Evolutionary conservation across 2,797 vertebrate genomes (phyloP).

Genomic region (Craterocephalus amniculus): DNA sequence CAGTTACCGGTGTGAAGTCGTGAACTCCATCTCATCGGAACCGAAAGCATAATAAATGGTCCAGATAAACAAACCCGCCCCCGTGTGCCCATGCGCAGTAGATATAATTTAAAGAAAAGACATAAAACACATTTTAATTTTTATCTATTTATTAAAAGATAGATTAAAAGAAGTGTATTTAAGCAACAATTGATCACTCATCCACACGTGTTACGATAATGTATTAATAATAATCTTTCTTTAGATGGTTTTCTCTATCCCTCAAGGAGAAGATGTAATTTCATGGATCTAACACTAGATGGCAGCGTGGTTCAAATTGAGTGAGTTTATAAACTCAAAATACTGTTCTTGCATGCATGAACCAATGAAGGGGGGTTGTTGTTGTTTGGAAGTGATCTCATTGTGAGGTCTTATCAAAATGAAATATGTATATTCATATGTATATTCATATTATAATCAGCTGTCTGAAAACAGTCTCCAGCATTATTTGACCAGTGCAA

Average conservation of each 20-base stretch:
- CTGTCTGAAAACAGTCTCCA: no score
- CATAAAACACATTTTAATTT: no score
- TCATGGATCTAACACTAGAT: constrained; percentile 48
- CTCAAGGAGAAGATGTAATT: constrained; percentile 25
- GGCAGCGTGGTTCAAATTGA: constrained; percentile 32
- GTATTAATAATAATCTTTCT: not conserved
- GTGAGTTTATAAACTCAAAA: no score
- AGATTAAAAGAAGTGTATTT: not conserved
- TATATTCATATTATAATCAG: no score
- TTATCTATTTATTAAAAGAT: no score
- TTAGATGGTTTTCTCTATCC: not conserved
- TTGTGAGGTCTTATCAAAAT: no score
- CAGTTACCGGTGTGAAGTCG: constrained; percentile 2
- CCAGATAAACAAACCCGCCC: constrained; percentile 21
- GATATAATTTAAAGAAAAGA: not conserved
- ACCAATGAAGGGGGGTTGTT: no score
- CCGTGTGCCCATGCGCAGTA: constrained; percentile 56
- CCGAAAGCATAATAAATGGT: constrained; percentile 35
- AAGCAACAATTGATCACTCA: not conserved
- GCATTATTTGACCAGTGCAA: no score
- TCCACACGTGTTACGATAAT: no score
- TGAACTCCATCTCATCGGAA: constrained; percentile 28
- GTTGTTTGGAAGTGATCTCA: no score
- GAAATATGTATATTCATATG: no score
- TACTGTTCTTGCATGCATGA: not conserved